Base-by-base conservation (phyloP, 1,140 invertebrate genomes). In the Diorhabda sublineata region DNA sequence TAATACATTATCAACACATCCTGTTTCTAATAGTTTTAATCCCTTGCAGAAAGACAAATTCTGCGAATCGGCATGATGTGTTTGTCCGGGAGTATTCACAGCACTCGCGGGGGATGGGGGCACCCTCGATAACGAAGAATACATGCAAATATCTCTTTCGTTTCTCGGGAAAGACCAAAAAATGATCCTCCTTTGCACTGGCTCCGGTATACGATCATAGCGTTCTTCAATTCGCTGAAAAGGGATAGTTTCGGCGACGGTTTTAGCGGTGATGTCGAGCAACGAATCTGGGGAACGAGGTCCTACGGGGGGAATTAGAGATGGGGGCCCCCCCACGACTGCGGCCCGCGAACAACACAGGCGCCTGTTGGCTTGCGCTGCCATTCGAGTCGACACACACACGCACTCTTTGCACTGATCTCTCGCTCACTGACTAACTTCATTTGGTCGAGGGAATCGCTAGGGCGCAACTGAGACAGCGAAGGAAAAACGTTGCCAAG, bases 111-210 rank as follows among this genome's bases (percentile, higher is more conserved):
- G 77, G 67, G 81, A 84, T 80, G 75, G 83, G 80, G 83, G 83
- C 81, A 85, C 85, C 69, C 86, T 84, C 79, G 90, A 87, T 81
- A 93, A 86, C 72, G 91, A 93, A 67, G 91, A 93, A 82, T 95
- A 94, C 91, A 94, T 94, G 81, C 90, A 92, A 80, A 94, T 94
- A 83, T 94, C 92, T 76, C 89, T 84, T 82, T 94, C 92, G 82
- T 93, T 90, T 74, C 92, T 83, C 69, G 92, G 93, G 82, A 94
- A 94, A 66, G 92, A 93, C 91, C 92, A 94, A 84, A 89, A 94
- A 77, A 95, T 92, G 79, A 94, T 91, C 79, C 91, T 86, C 69
- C 91, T 86, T 81, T 94, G 93, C 76, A 95, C 92, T 69, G 92
- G 92, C 82, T 94, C 92, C 57, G 92, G 92, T 79, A 95, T 93